phyloP scores from a whole-genome alignment of 2,113 vertebrate genomes.

The Pterocles orientalis region DNA sequence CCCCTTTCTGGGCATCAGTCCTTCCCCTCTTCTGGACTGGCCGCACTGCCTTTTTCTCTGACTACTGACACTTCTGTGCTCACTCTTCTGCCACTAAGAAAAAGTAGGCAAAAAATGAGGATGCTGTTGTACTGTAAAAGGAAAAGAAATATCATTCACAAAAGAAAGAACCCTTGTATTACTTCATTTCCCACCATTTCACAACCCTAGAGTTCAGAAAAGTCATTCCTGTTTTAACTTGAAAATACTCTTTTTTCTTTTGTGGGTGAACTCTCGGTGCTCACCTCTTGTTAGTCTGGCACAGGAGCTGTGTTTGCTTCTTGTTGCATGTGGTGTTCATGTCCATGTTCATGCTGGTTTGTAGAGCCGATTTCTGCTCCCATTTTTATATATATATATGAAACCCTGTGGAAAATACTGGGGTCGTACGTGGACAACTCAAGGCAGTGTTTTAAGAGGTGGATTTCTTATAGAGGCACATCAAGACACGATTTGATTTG shows the following conservation, averaged over 20 bases:
- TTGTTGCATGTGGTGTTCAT: neutral
- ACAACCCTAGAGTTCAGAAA: neutral
- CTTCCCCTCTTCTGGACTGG: neutral
- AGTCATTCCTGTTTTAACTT: slow-evolving; percentile 11
- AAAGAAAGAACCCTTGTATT: neutral
- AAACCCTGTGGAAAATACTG: neutral
- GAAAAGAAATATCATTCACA: neutral
- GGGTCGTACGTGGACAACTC: neutral
- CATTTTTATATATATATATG: neutral
- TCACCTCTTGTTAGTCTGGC: neutral
- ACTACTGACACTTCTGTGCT: neutral
- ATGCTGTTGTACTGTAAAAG: neutral
- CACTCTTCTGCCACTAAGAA: neutral
- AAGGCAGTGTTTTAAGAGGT: neutral
- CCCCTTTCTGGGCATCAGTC: neutral
- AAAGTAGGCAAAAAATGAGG: neutral
- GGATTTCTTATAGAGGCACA: neutral
- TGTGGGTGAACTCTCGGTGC: neutral
- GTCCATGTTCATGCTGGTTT: neutral
- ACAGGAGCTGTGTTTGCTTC: neutral
- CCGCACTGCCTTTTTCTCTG: neutral
- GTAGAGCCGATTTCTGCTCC: neutral
- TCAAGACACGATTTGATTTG: neutral
- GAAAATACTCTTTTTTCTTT: slow-evolving; percentile 31
- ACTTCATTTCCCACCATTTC: neutral